Conservation (phyloP, 2,113 vertebrate species). For the Pelusios castaneus region DNA sequence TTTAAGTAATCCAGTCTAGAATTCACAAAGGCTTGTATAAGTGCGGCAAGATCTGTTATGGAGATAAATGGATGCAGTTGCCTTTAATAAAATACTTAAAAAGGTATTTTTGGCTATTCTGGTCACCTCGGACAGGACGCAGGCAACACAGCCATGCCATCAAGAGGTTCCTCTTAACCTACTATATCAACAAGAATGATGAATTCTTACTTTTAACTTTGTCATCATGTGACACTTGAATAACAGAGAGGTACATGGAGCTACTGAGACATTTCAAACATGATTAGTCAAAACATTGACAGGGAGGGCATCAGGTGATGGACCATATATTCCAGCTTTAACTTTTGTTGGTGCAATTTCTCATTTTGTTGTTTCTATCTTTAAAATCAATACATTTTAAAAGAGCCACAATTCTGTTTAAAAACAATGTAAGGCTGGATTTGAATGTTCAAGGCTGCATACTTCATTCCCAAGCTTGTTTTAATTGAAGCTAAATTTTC, state of each 20-base stretch:
- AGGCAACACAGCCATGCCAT: neutral
- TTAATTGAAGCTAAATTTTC: neutral
- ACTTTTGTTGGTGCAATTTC: neutral
- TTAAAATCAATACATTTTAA: neutral
- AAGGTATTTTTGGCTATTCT: neutral
- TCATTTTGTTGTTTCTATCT: neutral
- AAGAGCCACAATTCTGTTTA: neutral
- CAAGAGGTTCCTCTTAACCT: neutral
- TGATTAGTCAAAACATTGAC: neutral
- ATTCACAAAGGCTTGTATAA: neutral
- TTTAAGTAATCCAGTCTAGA: neutral
- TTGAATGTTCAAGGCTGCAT: neutral
- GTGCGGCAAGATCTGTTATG: neutral
- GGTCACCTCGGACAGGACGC: neutral
- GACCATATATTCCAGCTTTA: neutral
- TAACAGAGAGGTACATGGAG: neutral
- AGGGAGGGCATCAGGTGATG: neutral
- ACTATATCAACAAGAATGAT: neutral
- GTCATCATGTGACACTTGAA: neutral
- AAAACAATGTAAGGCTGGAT: neutral
- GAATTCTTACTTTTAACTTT: conserved; percentile 4
- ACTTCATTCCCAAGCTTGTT: neutral
- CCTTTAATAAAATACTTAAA: neutral
- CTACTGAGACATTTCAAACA: conserved; percentile 2
- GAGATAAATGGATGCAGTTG: neutral